Base-by-base conservation (phyloP, 2,113 vertebrate species). In the Eurypyga helias region DNA sequence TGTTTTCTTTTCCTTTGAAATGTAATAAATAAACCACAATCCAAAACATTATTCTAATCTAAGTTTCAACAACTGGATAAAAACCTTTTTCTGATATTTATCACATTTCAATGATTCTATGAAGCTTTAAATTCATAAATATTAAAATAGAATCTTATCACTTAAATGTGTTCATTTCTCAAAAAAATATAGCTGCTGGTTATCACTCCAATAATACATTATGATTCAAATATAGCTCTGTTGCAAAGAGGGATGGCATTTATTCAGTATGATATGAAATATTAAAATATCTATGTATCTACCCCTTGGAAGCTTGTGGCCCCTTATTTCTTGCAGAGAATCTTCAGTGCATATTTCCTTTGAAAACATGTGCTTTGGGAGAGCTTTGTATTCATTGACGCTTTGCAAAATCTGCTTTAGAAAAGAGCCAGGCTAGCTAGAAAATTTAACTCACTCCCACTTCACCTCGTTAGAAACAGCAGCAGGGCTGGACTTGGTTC, bases 81-180 rank as follows among this genome's bases (percentile, higher is more conserved):
- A 87, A 92, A 73, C 29, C 15, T 61, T 82, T 41, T 6, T 29
- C 36, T 93, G 94, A 93, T 96, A 69, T 87, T 88, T 92, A 90
- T 96, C 93, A 49, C 45, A 69, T 87, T 84, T 92, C 60, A 66
- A 14, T 51, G 29, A 73, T 89, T 92, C 57, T 92, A n/a, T 86
- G 67, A 87, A 83, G 86, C 55, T 90, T 92, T 34, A 88, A 85
- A 89, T 82, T 95, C 81, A 89, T 95, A 95, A 97, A 96, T 95
- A 96, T 95, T 92, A 72, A 94, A 96, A 72, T 29, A 38, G 26
- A 78, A 71, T 67, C 61, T 38, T 95, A 90, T 95, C 86, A 45
- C 76, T 92, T 93, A 89, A 90, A 46, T 52, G 33, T 10, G 0
- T n/a, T 90, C 34, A 60, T 91, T 93, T 94, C 83, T 93, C 65